phyloP scores from a whole-genome alignment of 2,113 vertebrate genomes.

The Romanogobio albipinnatus region DNA sequence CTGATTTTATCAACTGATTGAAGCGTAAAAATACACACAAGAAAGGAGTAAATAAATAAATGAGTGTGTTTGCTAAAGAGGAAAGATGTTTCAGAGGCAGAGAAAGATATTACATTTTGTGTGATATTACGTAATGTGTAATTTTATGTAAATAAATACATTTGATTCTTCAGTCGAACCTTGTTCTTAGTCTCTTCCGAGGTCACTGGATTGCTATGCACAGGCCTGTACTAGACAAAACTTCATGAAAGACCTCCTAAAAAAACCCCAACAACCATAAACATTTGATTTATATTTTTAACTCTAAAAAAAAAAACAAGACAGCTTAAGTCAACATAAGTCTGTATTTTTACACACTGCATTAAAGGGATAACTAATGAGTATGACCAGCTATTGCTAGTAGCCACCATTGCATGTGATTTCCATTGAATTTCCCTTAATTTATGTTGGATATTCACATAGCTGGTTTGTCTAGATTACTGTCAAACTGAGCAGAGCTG shows the following conservation, averaged over 20 bases:
- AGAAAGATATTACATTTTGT: background rate
- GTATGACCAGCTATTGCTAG: background rate
- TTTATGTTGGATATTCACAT: slow-evolving; percentile 29
- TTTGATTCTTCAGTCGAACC: background rate
- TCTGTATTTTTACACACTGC: slow-evolving; percentile 9
- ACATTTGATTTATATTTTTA: background rate
- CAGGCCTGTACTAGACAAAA: background rate
- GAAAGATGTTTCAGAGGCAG: background rate
- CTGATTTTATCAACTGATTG: background rate
- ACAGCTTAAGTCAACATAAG: background rate
- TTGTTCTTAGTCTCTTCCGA: background rate
- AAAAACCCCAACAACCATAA: too few species aligned
- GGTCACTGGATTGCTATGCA: background rate
- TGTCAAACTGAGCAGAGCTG: slow-evolving; percentile 44
- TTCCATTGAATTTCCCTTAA: slow-evolving; percentile 23
- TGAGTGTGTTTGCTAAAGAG: background rate
- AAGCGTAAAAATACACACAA: background rate
- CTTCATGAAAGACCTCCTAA: background rate
- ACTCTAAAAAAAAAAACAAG: background rate
- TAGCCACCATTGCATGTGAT: slow-evolving; percentile 27
- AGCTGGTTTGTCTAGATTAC: slow-evolving; percentile 44
- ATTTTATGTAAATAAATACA: background rate
- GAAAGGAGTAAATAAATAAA: background rate
- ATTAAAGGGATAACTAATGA: slow-evolving; percentile 12
- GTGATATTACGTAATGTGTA: too few species aligned